Evolutionary conservation across 2,797 vertebrate genomes (phyloP).

Genomic region (Allobates femoralis): DNA sequence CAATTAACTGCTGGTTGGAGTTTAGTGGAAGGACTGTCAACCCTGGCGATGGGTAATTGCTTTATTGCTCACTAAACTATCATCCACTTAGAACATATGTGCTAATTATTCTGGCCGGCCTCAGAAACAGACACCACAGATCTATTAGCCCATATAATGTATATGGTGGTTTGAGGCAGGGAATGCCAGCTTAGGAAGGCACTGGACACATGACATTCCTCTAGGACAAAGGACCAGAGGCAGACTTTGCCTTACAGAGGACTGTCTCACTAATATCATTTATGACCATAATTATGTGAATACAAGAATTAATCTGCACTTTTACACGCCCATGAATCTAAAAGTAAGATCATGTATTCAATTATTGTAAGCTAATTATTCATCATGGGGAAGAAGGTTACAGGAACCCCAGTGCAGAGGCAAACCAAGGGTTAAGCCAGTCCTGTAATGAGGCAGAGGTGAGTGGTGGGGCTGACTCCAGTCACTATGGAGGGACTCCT

Average conservation of each 20-base stretch:
- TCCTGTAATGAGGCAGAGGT: neutral
- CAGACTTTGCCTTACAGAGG: neutral
- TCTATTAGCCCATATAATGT: conserved; percentile 87
- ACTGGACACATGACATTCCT: conserved; percentile 3
- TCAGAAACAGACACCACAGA: conserved; percentile 89
- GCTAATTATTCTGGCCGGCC: conserved; percentile 93
- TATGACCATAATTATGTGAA: neutral
- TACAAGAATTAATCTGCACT: neutral
- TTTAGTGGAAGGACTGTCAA: conserved; percentile 89
- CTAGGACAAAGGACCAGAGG: neutral
- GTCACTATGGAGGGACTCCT: neutral
- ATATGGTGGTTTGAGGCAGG: conserved; percentile 64
- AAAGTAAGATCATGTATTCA: neutral
- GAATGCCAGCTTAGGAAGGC: neutral
- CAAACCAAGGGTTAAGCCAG: conserved; percentile 8
- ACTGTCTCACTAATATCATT: neutral
- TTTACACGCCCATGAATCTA: neutral
- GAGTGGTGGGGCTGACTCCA: neutral
- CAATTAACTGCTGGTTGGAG: conserved; percentile 91
- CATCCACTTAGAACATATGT: conserved; percentile 92
- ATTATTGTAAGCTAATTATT: neutral
- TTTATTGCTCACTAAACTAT: conserved; percentile 97
- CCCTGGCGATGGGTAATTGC: conserved; percentile 89
- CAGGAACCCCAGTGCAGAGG: neutral
- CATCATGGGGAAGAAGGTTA: neutral